Evolutionary conservation across 2,888 invertebrate species (phyloP).

Genomic region (Calephelis perditalis): DNA sequence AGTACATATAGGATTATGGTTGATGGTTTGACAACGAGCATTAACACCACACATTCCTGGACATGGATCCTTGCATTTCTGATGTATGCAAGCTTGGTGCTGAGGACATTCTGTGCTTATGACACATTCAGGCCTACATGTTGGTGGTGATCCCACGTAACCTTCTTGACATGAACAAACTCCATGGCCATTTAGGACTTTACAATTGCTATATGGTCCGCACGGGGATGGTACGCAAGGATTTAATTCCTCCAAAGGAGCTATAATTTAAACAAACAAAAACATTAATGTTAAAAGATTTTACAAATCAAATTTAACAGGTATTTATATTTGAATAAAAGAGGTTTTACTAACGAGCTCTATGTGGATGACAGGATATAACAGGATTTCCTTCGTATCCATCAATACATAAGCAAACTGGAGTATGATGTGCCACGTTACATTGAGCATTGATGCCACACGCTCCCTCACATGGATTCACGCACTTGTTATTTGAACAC

Average conservation of each 20-base stretch:
- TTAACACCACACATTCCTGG: conserved; percentile 86
- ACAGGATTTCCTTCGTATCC: conserved; percentile 89
- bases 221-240: conserved; percentile 87
- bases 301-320: background rate
- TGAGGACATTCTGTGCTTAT: conserved; percentile 86
- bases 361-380: conserved; percentile 70
- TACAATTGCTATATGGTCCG: conserved; percentile 87
- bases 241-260: conserved; percentile 66
- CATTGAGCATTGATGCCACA: conserved; percentile 91
- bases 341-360: conserved; percentile 56
- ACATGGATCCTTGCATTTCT: conserved; percentile 87
- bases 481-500: conserved; percentile 91
- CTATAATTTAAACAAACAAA: conserved; percentile 42
- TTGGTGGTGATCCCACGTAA: conserved; percentile 86
- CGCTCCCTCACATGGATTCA: conserved; percentile 88
- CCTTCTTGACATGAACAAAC: conserved; percentile 88
- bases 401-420: conserved; percentile 87
- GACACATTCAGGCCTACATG: conserved; percentile 87
- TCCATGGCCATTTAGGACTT: conserved; percentile 83
- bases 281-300: conserved; percentile 5
- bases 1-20: conserved; percentile 89
- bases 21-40: conserved; percentile 85
- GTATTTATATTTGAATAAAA: conserved; percentile 17
- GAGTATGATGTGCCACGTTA: conserved; percentile 88
- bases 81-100: conserved; percentile 84